phyloP scores from a whole-genome alignment of 2,113 vertebrate species.

The Lethenteron camtschaticum region DNA sequence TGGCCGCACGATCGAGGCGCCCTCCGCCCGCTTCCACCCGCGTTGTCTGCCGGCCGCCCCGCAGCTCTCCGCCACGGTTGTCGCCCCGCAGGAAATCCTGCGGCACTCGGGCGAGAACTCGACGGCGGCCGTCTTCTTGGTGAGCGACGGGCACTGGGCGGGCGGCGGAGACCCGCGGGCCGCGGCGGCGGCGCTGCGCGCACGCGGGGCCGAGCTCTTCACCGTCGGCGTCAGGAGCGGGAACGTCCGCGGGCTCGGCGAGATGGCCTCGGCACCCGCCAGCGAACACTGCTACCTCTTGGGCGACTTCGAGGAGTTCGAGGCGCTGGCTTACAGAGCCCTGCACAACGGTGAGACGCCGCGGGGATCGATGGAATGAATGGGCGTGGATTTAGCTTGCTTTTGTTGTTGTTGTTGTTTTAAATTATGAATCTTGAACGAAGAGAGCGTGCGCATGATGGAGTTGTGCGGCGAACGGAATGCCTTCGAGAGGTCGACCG shows the following conservation, averaged over 20 bases:
- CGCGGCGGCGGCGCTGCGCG: constrained; percentile 49
- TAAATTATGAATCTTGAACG: no score
- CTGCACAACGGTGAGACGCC: constrained; percentile 70
- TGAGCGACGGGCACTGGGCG: constrained; percentile 93
- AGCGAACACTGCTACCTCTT: constrained; percentile 89
- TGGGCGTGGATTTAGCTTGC: no score
- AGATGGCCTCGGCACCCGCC: constrained; percentile 83
- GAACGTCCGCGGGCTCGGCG: constrained; percentile 75
- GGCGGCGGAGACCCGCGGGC: constrained; percentile 70
- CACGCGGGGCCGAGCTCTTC: constrained; percentile 78
- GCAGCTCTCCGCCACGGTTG: no score
- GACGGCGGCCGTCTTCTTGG: constrained; percentile 79
- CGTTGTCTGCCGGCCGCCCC: no score
- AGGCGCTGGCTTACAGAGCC: constrained; percentile 67
- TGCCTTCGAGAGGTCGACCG: no score
- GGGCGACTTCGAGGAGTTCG: constrained; percentile 86
- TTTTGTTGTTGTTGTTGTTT: no score
- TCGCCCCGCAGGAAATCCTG: constrained; percentile 55
- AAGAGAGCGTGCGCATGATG: no score
- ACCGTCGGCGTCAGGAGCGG: constrained; percentile 96
- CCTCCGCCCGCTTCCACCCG: no score
- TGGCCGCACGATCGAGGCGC: no score
- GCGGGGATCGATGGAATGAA: no score
- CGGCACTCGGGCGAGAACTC: constrained; percentile 53
- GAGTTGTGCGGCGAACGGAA: no score